Base-by-base conservation (phyloP, 2,888 invertebrate species). In the Cantharis flavilabris region DNA sequence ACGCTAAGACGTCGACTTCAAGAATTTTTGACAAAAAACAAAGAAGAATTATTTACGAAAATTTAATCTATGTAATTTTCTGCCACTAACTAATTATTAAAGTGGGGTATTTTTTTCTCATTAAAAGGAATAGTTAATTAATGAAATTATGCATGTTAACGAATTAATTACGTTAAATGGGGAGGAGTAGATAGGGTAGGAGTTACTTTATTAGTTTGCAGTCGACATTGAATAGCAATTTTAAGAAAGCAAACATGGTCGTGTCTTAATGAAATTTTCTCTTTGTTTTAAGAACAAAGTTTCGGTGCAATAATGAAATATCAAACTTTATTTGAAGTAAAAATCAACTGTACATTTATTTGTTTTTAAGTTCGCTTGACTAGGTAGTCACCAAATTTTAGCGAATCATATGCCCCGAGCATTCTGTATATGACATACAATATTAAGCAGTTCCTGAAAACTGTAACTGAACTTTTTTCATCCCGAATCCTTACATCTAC, bases 401-500 rank as follows among this genome's bases (percentile, higher is more conserved):
- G 73, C 72, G 72, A 72, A 73, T 76, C 67, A 63, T 30, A 14
- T 30, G 79, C 80, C 78, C 75, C 18, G 23, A 77, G 80, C 80
- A 65, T 69, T 72, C 76, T 79, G 78, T 80, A 78, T 80, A 78
- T 80, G 79, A 80, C 79, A 78, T 79, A 75, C 78, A 80, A 80
- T 80, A 80, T 80, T 80, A 80, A 80, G 75, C 65, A 75, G 76
- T 72, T 78, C 69, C 75, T 73, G 78, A 78, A 78, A 80, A 76
- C 73, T 72, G 72, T 62, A 78, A 69, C 69, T 62, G 75, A 71
- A 72, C 71, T 33, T 77, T 72, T 26, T 30, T 28, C 20, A 62
- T 23, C 4, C 11, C 5, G 62, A 71, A 71, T 33, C 65, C 20
- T 74, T 14, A 62, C 28, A 71, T 28, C 64, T 16, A 18, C 26